These are phyloP conservation scores for Panagrolaimus sp. DNA, from an alignment of 1,140 invertebrate genomes.

Conservation along the genomic window DNA sequence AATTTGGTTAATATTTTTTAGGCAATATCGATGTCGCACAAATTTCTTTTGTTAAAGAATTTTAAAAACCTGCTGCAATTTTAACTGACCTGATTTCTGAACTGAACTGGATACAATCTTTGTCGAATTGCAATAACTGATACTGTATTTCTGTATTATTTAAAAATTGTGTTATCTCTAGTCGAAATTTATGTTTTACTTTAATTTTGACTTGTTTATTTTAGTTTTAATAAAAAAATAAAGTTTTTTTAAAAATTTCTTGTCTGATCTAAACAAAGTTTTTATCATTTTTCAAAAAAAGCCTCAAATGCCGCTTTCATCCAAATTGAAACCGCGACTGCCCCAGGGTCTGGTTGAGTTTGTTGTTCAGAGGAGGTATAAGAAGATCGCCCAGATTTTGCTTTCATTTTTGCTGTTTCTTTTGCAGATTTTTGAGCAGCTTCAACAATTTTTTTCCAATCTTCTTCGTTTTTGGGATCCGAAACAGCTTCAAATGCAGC, in stretches of 20 bases:
- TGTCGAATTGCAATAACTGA: too few relatives aligned
- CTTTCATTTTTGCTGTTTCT: constrained; percentile 38
- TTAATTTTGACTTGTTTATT: too few relatives aligned
- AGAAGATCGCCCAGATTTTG: constrained; percentile 37
- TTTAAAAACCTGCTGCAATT: too few relatives aligned
- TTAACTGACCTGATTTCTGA: too few relatives aligned
- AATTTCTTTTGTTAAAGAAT: constrained; percentile 7
- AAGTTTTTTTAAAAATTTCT: too few relatives aligned
- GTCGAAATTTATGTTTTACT: too few relatives aligned
- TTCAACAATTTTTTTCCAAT: constrained; percentile 22
- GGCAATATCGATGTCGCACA: constrained; percentile 6
- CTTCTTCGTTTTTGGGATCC: not conserved
- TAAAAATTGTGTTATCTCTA: too few relatives aligned
- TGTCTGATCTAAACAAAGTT: too few relatives aligned
- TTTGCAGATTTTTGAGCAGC: constrained; percentile 34
- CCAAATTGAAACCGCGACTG: constrained; percentile 60
- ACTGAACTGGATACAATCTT: too few relatives aligned
- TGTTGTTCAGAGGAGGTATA: constrained; percentile 43
- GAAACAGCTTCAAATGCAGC: constrained; percentile 29
- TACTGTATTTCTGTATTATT: too few relatives aligned
- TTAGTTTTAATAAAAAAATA: too few relatives aligned
- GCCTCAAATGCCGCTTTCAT: constrained; percentile 57
- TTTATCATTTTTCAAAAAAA: not conserved
- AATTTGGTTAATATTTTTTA: too few relatives aligned
- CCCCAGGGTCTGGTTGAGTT: constrained; percentile 61